Evolutionary conservation across 2,113 vertebrate species (phyloP).

Genomic region (Aspidoscelis tigris): DNA sequence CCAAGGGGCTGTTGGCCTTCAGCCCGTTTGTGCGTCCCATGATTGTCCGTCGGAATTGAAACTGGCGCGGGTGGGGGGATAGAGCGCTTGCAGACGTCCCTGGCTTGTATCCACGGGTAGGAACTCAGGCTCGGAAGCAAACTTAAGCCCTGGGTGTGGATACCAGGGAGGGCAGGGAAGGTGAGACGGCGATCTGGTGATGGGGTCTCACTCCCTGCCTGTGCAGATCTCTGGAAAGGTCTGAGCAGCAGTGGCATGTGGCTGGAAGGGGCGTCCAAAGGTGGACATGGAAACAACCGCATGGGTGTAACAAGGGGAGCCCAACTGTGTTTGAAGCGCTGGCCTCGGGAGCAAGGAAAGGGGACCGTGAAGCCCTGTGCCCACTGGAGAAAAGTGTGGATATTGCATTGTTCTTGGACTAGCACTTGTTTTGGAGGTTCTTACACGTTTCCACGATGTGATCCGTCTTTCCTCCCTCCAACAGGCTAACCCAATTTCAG

Average conservation of each 20-base stretch:
- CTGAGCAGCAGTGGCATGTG: background rate
- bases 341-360: too few species aligned
- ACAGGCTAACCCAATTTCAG: background rate
- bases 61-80: background rate
- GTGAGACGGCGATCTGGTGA: background rate
- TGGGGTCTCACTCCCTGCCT: too few species aligned
- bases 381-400: background rate
- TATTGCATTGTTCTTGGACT: background rate
- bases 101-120: background rate
- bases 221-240: background rate
- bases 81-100: background rate
- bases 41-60: background rate
- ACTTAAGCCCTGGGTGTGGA: background rate
- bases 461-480: background rate
- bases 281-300: background rate
- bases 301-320: too few species aligned
- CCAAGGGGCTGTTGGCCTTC: background rate
- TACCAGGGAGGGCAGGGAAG: too few species aligned
- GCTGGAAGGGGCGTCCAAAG: background rate
- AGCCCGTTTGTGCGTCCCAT: background rate
- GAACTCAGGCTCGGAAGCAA: too few species aligned
- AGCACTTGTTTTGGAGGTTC: background rate
- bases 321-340: too few species aligned
- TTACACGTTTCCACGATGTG: background rate
- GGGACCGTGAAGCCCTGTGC: background rate